These are phyloP conservation scores for Solen grandis DNA, from an alignment of 1,140 invertebrate genomes.

Conservation along the genomic window DNA sequence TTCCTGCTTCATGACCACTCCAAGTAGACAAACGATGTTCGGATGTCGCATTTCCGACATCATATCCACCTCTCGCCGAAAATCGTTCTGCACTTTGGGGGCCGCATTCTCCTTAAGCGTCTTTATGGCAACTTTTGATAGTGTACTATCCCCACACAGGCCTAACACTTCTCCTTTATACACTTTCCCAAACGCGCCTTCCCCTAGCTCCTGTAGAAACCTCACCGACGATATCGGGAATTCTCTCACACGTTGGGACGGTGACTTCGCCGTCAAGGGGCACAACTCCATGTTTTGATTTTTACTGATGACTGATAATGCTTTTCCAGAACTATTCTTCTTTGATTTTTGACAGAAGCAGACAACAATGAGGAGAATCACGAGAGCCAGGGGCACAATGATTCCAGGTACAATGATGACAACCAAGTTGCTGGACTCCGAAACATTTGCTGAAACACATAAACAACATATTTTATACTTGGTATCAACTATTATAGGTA, in stretches of 20 bases:
- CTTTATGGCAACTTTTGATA: constrained; percentile 94
- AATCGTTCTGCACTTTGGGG: constrained; percentile 94
- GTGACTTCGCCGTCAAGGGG: constrained; percentile 74
- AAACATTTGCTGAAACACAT: constrained; percentile 33
- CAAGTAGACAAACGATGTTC: constrained; percentile 97
- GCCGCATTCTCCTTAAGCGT: constrained; percentile 97
- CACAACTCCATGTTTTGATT: constrained; percentile 71
- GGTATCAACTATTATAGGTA: too few species aligned
- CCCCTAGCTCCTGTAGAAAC: constrained; percentile 96
- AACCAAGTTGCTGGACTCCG: constrained; percentile 43
- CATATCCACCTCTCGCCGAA: constrained; percentile 89
- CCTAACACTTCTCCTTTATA: constrained; percentile 92
- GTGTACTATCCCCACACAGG: constrained; percentile 76
- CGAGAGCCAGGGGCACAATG: constrained; percentile 81
- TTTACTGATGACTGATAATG: constrained; percentile 57
- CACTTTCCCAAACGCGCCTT: constrained; percentile 94
- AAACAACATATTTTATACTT: not conserved
- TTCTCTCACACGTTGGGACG: constrained; percentile 76
- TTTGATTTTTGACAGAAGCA: constrained; percentile 77
- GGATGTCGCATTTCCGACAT: constrained; percentile 97
- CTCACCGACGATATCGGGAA: constrained; percentile 89
- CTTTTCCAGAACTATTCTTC: constrained; percentile 61
- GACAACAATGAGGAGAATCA: constrained; percentile 81
- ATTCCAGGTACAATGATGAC: constrained; percentile 82
- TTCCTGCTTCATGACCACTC: constrained; percentile 94